Conservation (phyloP, 2,888 invertebrate genomes). For the Agrilus mali region DNA sequence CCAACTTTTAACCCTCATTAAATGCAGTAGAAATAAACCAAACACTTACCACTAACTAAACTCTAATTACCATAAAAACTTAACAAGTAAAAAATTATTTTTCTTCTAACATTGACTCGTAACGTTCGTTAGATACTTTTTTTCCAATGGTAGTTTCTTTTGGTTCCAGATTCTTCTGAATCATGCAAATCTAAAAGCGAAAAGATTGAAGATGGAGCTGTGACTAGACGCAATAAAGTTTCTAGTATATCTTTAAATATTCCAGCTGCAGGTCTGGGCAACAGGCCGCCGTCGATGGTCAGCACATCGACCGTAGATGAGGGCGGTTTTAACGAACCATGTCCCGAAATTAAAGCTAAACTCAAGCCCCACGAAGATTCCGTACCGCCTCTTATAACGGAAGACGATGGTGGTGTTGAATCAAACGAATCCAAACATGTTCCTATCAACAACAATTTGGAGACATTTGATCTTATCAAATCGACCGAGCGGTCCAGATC, state of each 20-base stretch:
- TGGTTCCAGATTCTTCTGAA: constrained; percentile 20
- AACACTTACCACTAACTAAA: too few relatives aligned
- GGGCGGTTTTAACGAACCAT: constrained; percentile 60
- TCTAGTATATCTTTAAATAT: constrained; percentile 49
- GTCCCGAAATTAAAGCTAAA: constrained; percentile 52
- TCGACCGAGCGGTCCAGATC: too few relatives aligned
- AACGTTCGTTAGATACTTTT: too few relatives aligned
- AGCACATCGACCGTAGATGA: constrained; percentile 48
- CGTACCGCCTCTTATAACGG: constrained; percentile 8
- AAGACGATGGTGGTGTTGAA: constrained; percentile 17
- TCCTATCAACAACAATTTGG: too few relatives aligned
- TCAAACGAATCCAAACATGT: constrained; percentile 2
- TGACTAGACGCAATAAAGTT: constrained; percentile 41
- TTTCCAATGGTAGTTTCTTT: constrained; percentile 1
- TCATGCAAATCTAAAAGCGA: constrained; percentile 19
- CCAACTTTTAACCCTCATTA: too few relatives aligned
- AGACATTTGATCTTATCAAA: too few relatives aligned
- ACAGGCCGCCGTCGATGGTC: constrained; percentile 52
- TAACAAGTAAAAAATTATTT: too few relatives aligned
- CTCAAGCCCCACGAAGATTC: constrained; percentile 27
- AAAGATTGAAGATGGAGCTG: constrained; percentile 24
- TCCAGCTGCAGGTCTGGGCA: constrained; percentile 49
- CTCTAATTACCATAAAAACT: neutral
- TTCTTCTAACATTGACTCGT: too few relatives aligned
- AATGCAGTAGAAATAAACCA: neutral